phyloP scores from a whole-genome alignment of 2,113 vertebrate species.

The Phycodurus eques region DNA sequence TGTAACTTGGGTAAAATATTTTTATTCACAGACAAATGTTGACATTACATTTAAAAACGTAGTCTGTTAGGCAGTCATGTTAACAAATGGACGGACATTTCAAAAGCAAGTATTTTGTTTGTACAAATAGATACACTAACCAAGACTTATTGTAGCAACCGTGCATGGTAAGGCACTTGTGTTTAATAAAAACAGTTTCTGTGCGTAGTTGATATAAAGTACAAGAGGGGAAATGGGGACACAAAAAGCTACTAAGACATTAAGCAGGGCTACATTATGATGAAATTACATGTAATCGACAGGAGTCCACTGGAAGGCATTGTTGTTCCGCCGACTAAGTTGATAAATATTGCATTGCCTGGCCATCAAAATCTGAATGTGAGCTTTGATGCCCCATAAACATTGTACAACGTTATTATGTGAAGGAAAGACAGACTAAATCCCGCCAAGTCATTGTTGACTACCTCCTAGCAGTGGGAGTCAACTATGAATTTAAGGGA shows the following conservation, averaged over 20 bases:
- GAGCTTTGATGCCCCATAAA: slow-evolving; percentile 3
- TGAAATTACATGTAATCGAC: slow-evolving; percentile 15
- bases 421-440: neutral
- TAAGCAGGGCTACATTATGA: slow-evolving; percentile 26
- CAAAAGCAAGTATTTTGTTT: slow-evolving; percentile 30
- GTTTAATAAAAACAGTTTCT: slow-evolving; percentile 42
- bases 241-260: slow-evolving; percentile 30
- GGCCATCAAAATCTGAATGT: slow-evolving; percentile 10
- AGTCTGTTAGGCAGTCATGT: slow-evolving; percentile 25
- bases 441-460: neutral
- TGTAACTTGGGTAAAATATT: slow-evolving; percentile 16
- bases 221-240: slow-evolving; percentile 34
- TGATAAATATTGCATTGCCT: slow-evolving; percentile 1
- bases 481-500: neutral
- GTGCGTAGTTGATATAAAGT: slow-evolving; percentile 39
- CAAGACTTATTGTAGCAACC: slow-evolving; percentile 29
- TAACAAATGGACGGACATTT: slow-evolving; percentile 22
- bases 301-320: slow-evolving; percentile 33
- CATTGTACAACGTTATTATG: neutral
- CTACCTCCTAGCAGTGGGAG: neutral
- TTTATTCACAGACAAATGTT: slow-evolving; percentile 51
- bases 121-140: slow-evolving; percentile 5
- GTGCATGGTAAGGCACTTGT: slow-evolving; percentile 61
- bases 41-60: slow-evolving; percentile 26
- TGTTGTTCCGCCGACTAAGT: neutral